Evolutionary conservation across 2,888 invertebrate species (phyloP).

Genomic region (Sphaerophoria taeniata): DNA sequence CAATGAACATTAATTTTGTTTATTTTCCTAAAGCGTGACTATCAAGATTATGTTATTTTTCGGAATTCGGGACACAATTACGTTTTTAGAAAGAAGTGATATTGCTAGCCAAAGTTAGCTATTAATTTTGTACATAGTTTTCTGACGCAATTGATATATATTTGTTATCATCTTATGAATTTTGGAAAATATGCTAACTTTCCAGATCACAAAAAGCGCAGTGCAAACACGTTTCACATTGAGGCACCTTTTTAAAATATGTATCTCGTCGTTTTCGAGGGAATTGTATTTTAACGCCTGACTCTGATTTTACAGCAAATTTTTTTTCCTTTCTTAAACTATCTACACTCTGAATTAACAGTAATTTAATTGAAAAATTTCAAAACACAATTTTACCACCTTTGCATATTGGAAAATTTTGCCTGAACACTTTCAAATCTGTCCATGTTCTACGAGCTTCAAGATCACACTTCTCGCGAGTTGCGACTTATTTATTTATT

Average conservation of each 20-base stretch:
- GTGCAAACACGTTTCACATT: no score
- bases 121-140: not conserved
- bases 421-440: not conserved
- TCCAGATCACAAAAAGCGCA: not conserved
- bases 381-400: not conserved
- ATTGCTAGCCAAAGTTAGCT: not conserved
- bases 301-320: no score
- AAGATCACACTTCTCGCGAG: not conserved
- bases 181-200: not conserved
- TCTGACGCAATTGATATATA: slow-evolving; percentile 12
- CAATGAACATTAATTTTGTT: not conserved
- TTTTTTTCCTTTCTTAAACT: no score
- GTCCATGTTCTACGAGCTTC: not conserved
- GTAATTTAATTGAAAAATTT: no score
- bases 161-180: not conserved
- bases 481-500: not conserved
- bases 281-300: no score
- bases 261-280: no score
- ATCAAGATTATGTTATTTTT: not conserved
- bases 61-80: not conserved
- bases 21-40: not conserved
- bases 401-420: not conserved
- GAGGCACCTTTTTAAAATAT: no score
- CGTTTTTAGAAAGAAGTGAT: not conserved
- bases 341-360: no score